A percentile compares a stretch with the other conserved stretches of the same genome.
Evolutionary conservation across 2,888 invertebrate species (phyloP).

Genomic region (Parapristionchus giblindavisi): DNA sequence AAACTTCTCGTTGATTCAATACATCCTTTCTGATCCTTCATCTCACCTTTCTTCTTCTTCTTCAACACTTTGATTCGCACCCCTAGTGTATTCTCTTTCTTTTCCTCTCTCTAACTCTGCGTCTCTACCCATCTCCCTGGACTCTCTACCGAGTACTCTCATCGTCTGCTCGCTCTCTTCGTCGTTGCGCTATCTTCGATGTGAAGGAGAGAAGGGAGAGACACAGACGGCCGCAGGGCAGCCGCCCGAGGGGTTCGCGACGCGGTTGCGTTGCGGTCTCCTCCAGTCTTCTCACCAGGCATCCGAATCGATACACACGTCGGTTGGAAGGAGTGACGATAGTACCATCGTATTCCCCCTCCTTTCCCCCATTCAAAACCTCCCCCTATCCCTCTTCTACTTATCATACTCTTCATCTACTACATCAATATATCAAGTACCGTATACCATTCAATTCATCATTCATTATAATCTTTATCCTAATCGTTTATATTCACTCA

Average conservation of each 20-base stretch:
- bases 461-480: not conserved
- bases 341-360: too few species aligned
- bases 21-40: not conserved
- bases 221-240: not conserved
- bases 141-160: not conserved
- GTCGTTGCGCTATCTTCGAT: not conserved
- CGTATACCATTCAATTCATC: not conserved
- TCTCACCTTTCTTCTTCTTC: conserved; percentile 15
- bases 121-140: not conserved
- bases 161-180: not conserved
- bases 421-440: not conserved
- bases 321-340: too few species aligned
- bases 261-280: conserved; percentile 30
- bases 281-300: too few species aligned
- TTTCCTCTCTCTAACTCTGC: not conserved
- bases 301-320: too few species aligned
- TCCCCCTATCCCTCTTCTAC: not conserved
- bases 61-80: not conserved
- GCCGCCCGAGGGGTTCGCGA: conserved; percentile 30
- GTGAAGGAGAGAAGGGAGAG: not conserved
- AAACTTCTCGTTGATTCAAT: too few species aligned
- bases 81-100: not conserved
- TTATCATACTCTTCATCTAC: not conserved
- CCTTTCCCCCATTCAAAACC: conserved; percentile 8
- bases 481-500: too few species aligned